These are phyloP conservation scores for Drosophila sulfurigaster DNA, from an alignment of 1,140 invertebrate genomes.

Conservation along the genomic window DNA sequence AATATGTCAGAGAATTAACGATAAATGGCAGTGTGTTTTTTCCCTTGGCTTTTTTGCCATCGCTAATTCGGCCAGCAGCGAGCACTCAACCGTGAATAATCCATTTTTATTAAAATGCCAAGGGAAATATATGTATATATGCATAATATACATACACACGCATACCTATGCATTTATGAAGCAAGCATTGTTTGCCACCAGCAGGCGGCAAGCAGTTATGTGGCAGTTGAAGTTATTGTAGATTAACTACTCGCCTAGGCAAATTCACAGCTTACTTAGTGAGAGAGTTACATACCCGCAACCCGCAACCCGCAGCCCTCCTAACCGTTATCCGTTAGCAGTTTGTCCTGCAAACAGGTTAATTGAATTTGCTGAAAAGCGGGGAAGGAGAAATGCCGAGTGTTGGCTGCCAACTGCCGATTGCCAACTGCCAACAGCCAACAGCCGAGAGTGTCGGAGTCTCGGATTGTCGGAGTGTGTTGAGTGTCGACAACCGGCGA, in stretches of 20 bases:
- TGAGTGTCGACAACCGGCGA: no score
- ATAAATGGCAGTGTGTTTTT: no score
- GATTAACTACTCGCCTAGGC: constrained; percentile 37
- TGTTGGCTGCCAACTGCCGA: neutral
- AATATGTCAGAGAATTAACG: no score
- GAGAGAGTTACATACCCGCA: no score
- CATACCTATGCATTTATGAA: constrained; percentile 1
- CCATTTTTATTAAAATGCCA: constrained; percentile 47
- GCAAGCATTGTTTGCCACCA: constrained; percentile 1
- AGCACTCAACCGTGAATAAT: constrained; percentile 33
- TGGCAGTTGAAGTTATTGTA: constrained; percentile 15
- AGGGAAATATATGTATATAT: neutral
- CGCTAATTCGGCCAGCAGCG: neutral
- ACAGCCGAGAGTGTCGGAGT: no score
- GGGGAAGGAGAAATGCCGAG: neutral
- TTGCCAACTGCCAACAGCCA: neutral
- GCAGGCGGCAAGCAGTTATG: constrained; percentile 6
- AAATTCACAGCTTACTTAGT: constrained; percentile 37
- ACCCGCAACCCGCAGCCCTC: neutral
- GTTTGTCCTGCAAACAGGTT: constrained; percentile 61
- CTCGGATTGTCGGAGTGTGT: no score
- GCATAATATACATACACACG: neutral
- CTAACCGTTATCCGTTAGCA: neutral
- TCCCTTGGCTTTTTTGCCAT: neutral
- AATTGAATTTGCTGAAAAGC: constrained; percentile 68